Evolutionary conservation across 2,797 vertebrate species (phyloP).

Genomic region (Ctenochaetus hawaiiensis): DNA sequence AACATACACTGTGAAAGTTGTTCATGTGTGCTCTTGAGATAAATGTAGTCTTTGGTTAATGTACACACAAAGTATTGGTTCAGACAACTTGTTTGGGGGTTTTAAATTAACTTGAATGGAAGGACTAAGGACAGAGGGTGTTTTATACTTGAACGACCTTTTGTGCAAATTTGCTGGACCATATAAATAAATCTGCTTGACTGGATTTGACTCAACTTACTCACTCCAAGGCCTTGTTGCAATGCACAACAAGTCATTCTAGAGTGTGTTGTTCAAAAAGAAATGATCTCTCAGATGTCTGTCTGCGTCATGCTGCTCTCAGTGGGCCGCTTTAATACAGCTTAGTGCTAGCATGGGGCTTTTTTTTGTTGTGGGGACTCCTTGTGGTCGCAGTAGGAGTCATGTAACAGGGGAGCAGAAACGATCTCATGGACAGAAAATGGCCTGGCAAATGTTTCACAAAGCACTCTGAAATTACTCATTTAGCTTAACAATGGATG

Average conservation of each 20-base stretch:
- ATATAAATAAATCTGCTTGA: neutral
- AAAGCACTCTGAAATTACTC: conserved; percentile 48
- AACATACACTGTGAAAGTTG: conserved; percentile 1
- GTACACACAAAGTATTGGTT: neutral
- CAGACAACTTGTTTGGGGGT: neutral
- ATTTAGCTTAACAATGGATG: conserved; percentile 35
- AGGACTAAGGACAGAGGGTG: neutral
- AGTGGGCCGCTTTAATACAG: neutral
- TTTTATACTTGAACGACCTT: neutral
- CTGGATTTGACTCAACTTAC: neutral
- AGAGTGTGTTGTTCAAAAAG: neutral
- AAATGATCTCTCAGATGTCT: conserved; percentile 39
- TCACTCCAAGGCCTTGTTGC: conserved; percentile 5
- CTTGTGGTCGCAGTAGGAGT: conserved; percentile 38
- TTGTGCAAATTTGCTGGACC: neutral
- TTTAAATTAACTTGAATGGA: neutral
- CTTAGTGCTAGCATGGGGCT: neutral
- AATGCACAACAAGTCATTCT: neutral
- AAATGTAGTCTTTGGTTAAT: too few relatives aligned
- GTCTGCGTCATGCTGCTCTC: conserved; percentile 42
- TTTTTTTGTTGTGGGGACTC: conserved; percentile 25
- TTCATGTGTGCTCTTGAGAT: neutral
- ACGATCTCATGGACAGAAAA: conserved; percentile 31
- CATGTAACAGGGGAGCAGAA: conserved; percentile 4
- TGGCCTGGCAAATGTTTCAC: conserved; percentile 42